Base-by-base conservation (phyloP, 2,797 vertebrate genomes). In the Pseudomugil tenellus region DNA sequence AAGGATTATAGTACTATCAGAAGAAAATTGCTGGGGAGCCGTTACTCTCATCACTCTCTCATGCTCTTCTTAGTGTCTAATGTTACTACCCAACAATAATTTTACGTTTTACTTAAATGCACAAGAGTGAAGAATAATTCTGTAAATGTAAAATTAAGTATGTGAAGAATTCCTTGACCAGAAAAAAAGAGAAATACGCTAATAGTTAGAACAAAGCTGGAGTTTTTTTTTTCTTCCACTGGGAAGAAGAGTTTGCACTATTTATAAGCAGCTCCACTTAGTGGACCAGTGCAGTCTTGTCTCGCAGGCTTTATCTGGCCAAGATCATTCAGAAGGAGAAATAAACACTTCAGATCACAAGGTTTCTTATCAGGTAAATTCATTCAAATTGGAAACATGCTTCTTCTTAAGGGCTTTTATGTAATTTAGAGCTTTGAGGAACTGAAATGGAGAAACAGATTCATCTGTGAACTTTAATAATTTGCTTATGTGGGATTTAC, bases 191-290 rank as follows among this genome's bases (percentile, higher is more conserved):
- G 67, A 55, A 73, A 72, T 73, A 62, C 49, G 56, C 17, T 28
- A 64, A 74, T 88, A 86, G 89, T 83, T 77, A 83, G 74, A 85
- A 76, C 77, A 79, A 72, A 74, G 55, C 28, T 43, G 6, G 2
- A 21, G 17, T 74, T 73, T 57, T 68, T 76, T 63, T 62, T 11
- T 17, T 23, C 54, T 88, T 76, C 62, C 71, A 51, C 68, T 55
- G 52, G 77, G 59, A 83, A 85, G 71, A 62, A 84, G 73, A 63
- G 66, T 79, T 68, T 70, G 70, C 51, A 64, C 72, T 87, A 86
- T 91, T 89, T 84, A 83, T 87, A 81, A 79, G 62, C 3, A 26
- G 39, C 76, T 80, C 70, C 60, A 60, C 57, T 81, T 70, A 70
- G 72, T 66, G 31, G 57, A 55, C 57, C 62, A 29, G 57, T 57